These are phyloP conservation scores for Drosophila serrata DNA, from an alignment of 1,140 invertebrate genomes.

Conservation along the genomic window DNA sequence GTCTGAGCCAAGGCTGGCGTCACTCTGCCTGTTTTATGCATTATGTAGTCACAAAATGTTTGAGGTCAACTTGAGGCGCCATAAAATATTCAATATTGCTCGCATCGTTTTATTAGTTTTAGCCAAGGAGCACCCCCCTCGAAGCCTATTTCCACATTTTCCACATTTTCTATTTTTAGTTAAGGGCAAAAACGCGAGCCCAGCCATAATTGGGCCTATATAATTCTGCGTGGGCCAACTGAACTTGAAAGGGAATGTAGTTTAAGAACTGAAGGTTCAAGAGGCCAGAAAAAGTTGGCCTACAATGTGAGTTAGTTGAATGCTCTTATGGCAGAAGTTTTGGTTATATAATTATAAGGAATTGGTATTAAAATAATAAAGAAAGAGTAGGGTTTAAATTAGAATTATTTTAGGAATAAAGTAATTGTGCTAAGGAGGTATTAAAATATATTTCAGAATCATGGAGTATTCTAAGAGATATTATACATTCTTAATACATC, in stretches of 20 bases:
- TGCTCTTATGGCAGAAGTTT: neutral
- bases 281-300: neutral
- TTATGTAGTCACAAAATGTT: conserved; percentile 43
- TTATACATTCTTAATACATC: neutral
- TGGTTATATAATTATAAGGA: neutral
- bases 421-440: neutral
- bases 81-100: conserved; percentile 54
- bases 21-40: conserved; percentile 50
- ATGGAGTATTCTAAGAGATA: too few relatives aligned
- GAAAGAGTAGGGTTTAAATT: neutral
- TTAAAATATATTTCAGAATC: neutral
- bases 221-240: conserved; percentile 29
- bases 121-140: conserved; percentile 6
- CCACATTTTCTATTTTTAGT: conserved; percentile 58
- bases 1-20: conserved; percentile 49
- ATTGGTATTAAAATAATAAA: neutral
- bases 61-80: conserved; percentile 55
- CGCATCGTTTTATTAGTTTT: conserved; percentile 50
- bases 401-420: neutral
- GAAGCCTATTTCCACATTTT: conserved; percentile 35
- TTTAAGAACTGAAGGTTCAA: conserved; percentile 14
- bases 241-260: conserved; percentile 35
- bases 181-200: conserved; percentile 25
- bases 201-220: conserved; percentile 44
- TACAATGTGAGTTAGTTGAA: neutral